Percentiles rank a stretch among this genome's conserved stretches.
These are phyloP conservation scores for Cyanoliseus patagonus DNA, from an alignment of 2,113 vertebrate genomes.

Conservation along the genomic window DNA sequence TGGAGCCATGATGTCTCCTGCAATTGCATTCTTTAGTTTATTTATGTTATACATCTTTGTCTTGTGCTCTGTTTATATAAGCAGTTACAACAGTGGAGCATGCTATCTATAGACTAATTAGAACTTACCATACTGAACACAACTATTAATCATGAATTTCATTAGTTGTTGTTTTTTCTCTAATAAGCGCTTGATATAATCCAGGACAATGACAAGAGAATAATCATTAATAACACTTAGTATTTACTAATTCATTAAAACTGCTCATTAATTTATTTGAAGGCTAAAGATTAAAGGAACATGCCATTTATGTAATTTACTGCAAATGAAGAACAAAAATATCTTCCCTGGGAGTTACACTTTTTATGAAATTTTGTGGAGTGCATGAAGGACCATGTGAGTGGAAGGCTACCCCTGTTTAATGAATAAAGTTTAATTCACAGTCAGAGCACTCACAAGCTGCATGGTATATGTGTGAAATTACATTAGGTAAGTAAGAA, in stretches of 20 bases:
- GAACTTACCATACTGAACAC: conserved; percentile 1
- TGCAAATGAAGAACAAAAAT: background rate
- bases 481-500: background rate
- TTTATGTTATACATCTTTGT: background rate
- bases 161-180: background rate
- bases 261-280: background rate
- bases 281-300: background rate
- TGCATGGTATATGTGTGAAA: background rate
- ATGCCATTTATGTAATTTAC: background rate
- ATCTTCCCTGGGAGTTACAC: background rate
- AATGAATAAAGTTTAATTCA: background rate
- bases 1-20: background rate
- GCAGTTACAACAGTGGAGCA: background rate
- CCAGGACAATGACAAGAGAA: background rate
- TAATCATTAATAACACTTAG: background rate
- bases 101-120: background rate
- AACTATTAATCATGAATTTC: background rate
- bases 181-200: background rate
- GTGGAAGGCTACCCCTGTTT: background rate
- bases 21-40: background rate
- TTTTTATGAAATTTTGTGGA: background rate
- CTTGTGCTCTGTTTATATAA: background rate
- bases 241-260: conserved; percentile 2
- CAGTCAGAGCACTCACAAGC: background rate
- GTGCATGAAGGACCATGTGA: background rate